These are phyloP conservation scores for Sarcophaga variegata DNA, from an alignment of 2,888 invertebrate species.

Conservation along the genomic window DNA sequence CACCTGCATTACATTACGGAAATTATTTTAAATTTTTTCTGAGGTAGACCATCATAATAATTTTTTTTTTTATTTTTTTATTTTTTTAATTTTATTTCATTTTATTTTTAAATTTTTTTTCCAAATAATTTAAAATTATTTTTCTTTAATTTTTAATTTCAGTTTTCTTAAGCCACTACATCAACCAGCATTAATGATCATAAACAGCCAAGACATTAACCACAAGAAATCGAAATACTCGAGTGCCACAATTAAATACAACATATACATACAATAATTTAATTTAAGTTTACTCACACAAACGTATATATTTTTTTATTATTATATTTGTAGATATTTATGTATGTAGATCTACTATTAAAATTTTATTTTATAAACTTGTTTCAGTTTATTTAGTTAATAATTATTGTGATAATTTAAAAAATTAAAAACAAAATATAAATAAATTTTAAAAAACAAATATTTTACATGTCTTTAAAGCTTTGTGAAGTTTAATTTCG, in stretches of 20 bases:
- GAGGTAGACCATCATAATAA: no score
- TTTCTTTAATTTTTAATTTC: slow-evolving; percentile 17
- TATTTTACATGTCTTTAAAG: not conserved
- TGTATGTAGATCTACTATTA: slow-evolving; percentile 15
- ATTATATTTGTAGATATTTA: slow-evolving; percentile 64
- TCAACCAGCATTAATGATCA: not conserved
- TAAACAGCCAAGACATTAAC: slow-evolving; percentile 1
- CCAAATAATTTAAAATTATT: not conserved
- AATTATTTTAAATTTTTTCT: no score
- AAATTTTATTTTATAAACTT: slow-evolving; percentile 20
- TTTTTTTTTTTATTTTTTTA: no score
- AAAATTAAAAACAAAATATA: not conserved
- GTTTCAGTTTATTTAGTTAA: slow-evolving; percentile 49
- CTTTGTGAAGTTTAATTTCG: not conserved
- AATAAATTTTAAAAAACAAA: not conserved
- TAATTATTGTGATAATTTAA: slow-evolving; percentile 67
- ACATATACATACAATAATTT: not conserved
- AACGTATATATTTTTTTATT: slow-evolving; percentile 74
- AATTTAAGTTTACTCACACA: slow-evolving; percentile 28
- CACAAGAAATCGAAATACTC: not conserved
- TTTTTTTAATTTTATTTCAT: no score
- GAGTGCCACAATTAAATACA: slow-evolving; percentile 40
- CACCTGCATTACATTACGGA: no score
- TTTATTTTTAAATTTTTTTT: slow-evolving; percentile 5
- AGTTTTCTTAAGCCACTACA: slow-evolving; percentile 1